Conservation (phyloP, 2,888 invertebrate genomes). For the Melinaea marsaeus region DNA sequence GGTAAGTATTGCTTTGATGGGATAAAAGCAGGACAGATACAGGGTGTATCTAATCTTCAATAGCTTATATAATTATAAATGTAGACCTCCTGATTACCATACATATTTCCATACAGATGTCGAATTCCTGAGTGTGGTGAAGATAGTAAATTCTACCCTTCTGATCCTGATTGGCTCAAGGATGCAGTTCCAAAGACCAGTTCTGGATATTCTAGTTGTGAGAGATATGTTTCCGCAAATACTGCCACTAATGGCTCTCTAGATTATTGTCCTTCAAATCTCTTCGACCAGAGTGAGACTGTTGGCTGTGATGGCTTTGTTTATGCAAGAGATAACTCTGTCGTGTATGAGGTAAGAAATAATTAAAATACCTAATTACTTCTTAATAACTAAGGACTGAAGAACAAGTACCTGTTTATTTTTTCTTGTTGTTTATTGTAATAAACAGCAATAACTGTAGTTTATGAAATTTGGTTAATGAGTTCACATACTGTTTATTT, state of each 20-base stretch:
- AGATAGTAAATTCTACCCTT: conserved; percentile 32
- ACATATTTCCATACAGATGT: conserved; percentile 46
- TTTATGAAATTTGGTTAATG: too few species aligned
- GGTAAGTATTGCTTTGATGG: conserved; percentile 58
- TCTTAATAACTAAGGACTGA: too few species aligned
- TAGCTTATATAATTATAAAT: background rate
- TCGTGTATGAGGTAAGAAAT: conserved; percentile 40
- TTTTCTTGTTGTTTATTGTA: too few species aligned
- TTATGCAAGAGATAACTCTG: conserved; percentile 35
- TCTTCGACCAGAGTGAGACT: conserved; percentile 39
- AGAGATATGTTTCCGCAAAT: conserved; percentile 43
- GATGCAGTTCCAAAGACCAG: conserved; percentile 50
- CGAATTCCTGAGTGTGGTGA: conserved; percentile 59
- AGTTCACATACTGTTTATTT: too few species aligned
- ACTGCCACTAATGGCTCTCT: conserved; percentile 33
- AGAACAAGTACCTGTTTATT: too few species aligned
- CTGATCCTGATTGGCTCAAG: conserved; percentile 49
- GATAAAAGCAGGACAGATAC: background rate
- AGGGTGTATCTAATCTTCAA: too few species aligned
- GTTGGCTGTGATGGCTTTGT: conserved; percentile 35
- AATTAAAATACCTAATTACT: too few species aligned
- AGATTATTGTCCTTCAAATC: conserved; percentile 45
- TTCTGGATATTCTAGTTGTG: conserved; percentile 53
- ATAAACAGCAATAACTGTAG: too few species aligned
- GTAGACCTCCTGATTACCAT: background rate